A percentile compares a stretch with the other conserved stretches of the same genome.
These are phyloP conservation scores for Pachyuromys duprasi DNA, from an alignment of 2,797 vertebrate species.

Conservation along the genomic window DNA sequence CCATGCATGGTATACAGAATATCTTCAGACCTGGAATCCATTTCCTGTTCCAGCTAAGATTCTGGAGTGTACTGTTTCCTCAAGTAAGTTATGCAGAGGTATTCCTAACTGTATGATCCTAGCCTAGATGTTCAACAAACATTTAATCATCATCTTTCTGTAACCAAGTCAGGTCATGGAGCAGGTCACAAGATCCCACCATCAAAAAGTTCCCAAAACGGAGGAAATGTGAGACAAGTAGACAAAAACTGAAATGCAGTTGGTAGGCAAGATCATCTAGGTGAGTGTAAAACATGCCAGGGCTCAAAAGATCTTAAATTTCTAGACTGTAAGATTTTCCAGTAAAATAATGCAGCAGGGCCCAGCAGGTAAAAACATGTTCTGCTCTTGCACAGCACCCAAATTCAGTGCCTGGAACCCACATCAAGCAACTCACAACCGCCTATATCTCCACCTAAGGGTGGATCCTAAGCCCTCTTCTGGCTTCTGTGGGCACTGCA, in stretches of 20 bases:
- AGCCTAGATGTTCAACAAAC: constrained; percentile 36
- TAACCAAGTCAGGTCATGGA: background rate
- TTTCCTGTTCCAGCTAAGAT: background rate
- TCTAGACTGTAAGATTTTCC: background rate
- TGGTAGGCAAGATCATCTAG: background rate
- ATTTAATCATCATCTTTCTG: constrained; percentile 40
- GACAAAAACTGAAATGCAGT: constrained; percentile 6
- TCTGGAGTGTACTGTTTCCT: background rate
- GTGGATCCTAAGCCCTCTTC: background rate
- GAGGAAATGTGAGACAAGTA: constrained; percentile 16
- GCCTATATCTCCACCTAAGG: background rate
- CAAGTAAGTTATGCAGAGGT: background rate
- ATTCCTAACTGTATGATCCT: background rate
- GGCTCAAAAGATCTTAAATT: constrained; percentile 15
- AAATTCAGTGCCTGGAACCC: background rate
- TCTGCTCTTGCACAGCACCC: background rate
- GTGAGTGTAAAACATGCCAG: background rate
- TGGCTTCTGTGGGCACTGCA: background rate
- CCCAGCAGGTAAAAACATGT: background rate
- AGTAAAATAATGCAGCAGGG: background rate
- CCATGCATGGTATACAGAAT: background rate
- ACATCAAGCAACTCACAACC: background rate
- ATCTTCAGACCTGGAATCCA: background rate
- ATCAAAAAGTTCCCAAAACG: background rate
- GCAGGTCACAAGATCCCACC: background rate